Percentiles rank a stretch among this genome's conserved stretches.
Evolutionary conservation across 2,888 invertebrate species (phyloP).

Genomic region (Lasioglossum leucozonium): DNA sequence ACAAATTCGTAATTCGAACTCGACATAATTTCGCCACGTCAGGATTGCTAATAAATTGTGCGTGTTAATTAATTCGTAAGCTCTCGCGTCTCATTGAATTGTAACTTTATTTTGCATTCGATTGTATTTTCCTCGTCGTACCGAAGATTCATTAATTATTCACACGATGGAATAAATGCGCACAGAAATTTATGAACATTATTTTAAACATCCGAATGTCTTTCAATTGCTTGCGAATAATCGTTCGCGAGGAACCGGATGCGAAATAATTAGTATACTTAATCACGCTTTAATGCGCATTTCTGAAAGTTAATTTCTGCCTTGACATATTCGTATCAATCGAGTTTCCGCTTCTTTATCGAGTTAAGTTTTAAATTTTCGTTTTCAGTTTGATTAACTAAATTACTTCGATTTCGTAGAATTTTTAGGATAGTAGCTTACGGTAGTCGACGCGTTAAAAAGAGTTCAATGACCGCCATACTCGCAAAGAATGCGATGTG

Average conservation of each 20-base stretch:
- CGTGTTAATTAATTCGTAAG: no score
- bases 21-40: no score
- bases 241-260: background rate
- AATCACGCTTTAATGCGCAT: background rate
- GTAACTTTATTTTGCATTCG: background rate
- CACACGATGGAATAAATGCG: background rate
- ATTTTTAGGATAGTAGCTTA: background rate
- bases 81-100: background rate
- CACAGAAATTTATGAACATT: background rate
- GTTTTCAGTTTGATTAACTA: background rate
- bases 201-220: background rate
- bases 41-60: no score
- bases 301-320: background rate
- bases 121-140: background rate
- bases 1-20: no score
- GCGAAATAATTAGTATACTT: background rate
- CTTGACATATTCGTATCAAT: background rate
- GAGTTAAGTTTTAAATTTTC: no score
- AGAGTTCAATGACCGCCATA: background rate
- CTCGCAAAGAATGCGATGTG: background rate
- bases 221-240: background rate
- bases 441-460: no score
- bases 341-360: no score
- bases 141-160: background rate
- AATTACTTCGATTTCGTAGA: background rate